Conservation (phyloP, 2,888 invertebrate species). For the Sarcophaga carnaria region DNA sequence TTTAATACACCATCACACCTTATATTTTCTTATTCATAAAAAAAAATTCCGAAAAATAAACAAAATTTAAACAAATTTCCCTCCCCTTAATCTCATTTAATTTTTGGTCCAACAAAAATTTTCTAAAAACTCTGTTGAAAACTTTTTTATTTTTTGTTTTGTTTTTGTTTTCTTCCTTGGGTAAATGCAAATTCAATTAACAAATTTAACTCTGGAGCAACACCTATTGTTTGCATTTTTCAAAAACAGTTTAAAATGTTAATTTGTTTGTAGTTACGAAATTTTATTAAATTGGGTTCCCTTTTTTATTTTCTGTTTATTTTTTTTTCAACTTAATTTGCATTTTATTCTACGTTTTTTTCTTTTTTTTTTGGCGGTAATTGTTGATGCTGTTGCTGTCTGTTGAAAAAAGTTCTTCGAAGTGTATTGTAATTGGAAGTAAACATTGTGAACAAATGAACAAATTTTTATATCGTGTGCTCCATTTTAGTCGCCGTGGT, state of each 20-base stretch:
- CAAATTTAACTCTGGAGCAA: not conserved
- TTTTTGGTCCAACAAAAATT: not conserved
- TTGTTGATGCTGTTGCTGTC: too few species aligned
- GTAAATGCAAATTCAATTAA: constrained; percentile 26
- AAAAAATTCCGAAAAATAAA: not conserved
- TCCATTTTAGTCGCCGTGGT: too few species aligned
- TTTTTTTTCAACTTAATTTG: not conserved
- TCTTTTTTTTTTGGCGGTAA: not conserved
- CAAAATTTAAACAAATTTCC: constrained; percentile 5
- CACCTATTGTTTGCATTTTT: constrained; percentile 1
- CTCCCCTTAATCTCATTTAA: constrained; percentile 10
- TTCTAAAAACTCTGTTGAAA: not conserved
- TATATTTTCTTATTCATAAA: not conserved
- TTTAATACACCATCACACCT: too few species aligned
- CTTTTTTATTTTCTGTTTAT: not conserved
- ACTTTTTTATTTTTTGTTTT: not conserved
- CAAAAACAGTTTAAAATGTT: constrained; percentile 38
- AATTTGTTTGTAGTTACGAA: constrained; percentile 29
- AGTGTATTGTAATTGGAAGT: too few species aligned
- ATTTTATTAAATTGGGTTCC: not conserved
- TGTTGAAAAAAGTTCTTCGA: too few species aligned
- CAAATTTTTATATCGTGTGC: too few species aligned
- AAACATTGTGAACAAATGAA: too few species aligned
- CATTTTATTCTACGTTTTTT: not conserved
- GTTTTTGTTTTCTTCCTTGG: not conserved